Conservation (phyloP, 1,140 invertebrate species). For the Akabosia matsudoensis region DNA sequence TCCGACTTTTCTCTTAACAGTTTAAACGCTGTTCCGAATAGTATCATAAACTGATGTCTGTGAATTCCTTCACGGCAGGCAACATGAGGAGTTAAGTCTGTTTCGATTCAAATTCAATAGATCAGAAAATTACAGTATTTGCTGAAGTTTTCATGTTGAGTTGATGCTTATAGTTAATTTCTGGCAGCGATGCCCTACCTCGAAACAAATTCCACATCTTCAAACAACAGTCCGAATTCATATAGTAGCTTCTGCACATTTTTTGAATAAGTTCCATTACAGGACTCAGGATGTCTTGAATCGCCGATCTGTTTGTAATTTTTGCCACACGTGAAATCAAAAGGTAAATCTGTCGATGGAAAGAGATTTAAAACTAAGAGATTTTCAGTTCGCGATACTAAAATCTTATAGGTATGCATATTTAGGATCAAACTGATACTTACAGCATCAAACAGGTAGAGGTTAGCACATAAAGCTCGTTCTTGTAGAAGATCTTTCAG, state of each 20-base stretch:
- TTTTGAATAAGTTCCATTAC: constrained; percentile 32
- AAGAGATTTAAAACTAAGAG: background rate
- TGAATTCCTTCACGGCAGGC: background rate
- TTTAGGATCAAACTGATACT: background rate
- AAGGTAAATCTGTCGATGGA: background rate
- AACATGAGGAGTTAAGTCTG: background rate
- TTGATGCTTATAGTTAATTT: no score
- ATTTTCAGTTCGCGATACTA: background rate
- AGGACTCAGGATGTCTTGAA: background rate
- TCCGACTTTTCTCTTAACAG: background rate
- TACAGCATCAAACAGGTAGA: constrained; percentile 34
- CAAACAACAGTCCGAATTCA: constrained; percentile 17
- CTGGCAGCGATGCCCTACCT: no score
- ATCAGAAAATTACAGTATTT: background rate
- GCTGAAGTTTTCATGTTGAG: no score
- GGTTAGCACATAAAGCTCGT: constrained; percentile 15
- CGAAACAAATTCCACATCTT: constrained; percentile 39
- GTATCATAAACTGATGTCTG: constrained; percentile 35
- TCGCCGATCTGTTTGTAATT: background rate
- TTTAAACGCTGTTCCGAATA: constrained; percentile 23
- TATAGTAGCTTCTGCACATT: constrained; percentile 30
- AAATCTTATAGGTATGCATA: background rate
- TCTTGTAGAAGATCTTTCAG: constrained; percentile 7
- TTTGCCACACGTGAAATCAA: background rate
- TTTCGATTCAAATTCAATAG: background rate